Percentiles rank a stretch among this genome's conserved stretches.
phyloP scores from a whole-genome alignment of 2,797 vertebrate genomes.

The Lacerta bilineata region DNA sequence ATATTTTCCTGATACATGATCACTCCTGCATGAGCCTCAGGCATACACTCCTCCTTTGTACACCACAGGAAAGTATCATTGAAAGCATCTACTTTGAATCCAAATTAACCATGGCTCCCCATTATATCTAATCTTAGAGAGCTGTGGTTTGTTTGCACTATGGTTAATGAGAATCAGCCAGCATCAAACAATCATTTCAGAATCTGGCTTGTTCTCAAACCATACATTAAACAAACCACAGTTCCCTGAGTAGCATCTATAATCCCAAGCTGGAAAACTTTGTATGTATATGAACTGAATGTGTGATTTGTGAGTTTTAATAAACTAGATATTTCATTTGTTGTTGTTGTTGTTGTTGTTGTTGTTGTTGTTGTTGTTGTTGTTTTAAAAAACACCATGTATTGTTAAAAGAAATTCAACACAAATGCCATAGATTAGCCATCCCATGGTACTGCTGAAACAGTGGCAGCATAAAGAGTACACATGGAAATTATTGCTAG shows the following conservation, averaged over 20 bases:
- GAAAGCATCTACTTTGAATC: not conserved
- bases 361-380: not conserved
- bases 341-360: not conserved
- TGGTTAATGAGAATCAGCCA: not conserved
- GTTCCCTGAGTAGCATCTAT: not conserved
- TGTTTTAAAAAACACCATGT: not conserved
- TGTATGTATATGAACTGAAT: not conserved
- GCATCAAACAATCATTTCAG: not conserved
- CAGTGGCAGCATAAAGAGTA: constrained; percentile 51
- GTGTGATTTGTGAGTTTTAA: constrained; percentile 33
- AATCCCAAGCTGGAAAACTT: not conserved
- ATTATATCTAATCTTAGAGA: not conserved
- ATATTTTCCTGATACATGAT: not conserved
- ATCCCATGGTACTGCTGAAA: constrained; percentile 50
- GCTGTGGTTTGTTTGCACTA: not conserved
- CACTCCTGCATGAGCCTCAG: not conserved
- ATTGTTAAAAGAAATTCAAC: not conserved
- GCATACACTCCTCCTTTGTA: not conserved
- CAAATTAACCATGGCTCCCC: not conserved
- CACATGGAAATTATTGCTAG: constrained; percentile 55
- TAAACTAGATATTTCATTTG: not conserved
- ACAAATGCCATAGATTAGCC: constrained; percentile 30
- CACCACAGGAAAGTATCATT: not conserved
- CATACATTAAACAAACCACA: not conserved
- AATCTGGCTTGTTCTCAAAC: not conserved